Percentiles rank a stretch among this genome's conserved stretches.
These are phyloP conservation scores for Sinocyclocheilus rhinocerous DNA, from an alignment of 2,113 vertebrate genomes.

Conservation along the genomic window DNA sequence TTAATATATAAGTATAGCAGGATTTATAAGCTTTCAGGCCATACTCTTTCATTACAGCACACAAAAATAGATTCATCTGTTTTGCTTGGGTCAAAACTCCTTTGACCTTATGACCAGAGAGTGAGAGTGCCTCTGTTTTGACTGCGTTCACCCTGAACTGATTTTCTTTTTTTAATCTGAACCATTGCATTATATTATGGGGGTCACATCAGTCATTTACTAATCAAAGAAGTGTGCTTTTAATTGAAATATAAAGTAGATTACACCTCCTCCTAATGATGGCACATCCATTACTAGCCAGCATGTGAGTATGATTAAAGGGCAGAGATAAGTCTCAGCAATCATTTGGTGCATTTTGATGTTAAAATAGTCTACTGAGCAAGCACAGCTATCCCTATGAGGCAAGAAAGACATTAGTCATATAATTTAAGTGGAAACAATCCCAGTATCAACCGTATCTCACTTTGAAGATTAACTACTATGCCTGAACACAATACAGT, in stretches of 20 bases:
- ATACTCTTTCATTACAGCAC: conserved; percentile 57
- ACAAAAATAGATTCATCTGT: conserved; percentile 73
- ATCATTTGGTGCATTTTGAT: conserved; percentile 32
- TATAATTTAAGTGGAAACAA: neutral
- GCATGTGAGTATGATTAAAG: conserved; percentile 7
- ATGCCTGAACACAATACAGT: neutral
- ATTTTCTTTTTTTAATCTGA: conserved; percentile 39
- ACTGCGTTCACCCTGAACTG: conserved; percentile 62
- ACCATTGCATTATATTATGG: conserved; percentile 62
- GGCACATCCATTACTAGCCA: neutral
- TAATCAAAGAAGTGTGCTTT: conserved; percentile 75
- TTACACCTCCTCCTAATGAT: conserved; percentile 20
- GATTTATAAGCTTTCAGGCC: conserved; percentile 52
- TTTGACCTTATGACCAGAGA: conserved; percentile 59
- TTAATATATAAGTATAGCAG: conserved; percentile 49
- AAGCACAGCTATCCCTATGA: neutral
- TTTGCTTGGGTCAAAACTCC: conserved; percentile 56
- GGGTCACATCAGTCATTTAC: conserved; percentile 70
- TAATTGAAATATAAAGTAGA: conserved; percentile 69
- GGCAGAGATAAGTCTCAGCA: conserved; percentile 4
- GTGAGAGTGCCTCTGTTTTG: conserved; percentile 63
- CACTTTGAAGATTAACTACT: neutral
- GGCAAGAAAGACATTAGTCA: neutral
- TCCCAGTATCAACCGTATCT: neutral
- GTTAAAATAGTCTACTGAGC: conserved; percentile 22